Base-by-base conservation (phyloP, 2,113 vertebrate genomes). In the Phalacrocorax carbo region DNA sequence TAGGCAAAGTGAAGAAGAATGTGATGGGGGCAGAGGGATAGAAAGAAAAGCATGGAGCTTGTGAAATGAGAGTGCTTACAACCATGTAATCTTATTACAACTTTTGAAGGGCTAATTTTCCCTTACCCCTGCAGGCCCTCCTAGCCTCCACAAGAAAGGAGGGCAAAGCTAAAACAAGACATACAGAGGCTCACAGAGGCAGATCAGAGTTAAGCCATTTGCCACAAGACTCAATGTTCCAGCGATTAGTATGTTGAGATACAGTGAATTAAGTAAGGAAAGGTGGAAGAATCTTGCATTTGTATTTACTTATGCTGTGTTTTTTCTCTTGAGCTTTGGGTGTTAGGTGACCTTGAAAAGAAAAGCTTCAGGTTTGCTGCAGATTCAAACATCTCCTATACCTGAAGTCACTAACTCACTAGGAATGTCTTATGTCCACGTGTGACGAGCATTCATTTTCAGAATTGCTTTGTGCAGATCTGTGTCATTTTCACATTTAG, bases 401-500 rank as follows among this genome's bases (percentile, higher is more conserved):
- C 30, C 32, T 82, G 36, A 72, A 79, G 61, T 83, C 92, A 51
- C 58, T 86, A 91, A 78, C 22, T 82, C 42, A 49, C 42, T 90
- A 57, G 75, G 58, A 94, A 86, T 73, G 72, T 46, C 55, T 83
- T 70, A 30, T 29, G n/a, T 73, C 85, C 81, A 57, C 79, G 21
- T n/a, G 61, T 36, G 66, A 34, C 3, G 2, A 30, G 84, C 68
- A 75, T 84, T 94, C 69, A 68, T 91, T 93, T 96, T 82, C 65
- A 77, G 71, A 93, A 90, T 64, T 82, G 42, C 46, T 89, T 94
- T 2, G 0, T 81, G 82, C 55, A 75, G 54, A 82, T 84, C 72
- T 83, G 49, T 84, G 49, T 22, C 71, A 30, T 55, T 68, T 82
- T 82, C 93, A 95, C 77, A 93, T 97, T 91, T 95, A 90, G 71